Conservation (phyloP, 2,888 invertebrate genomes). For the Oscheius sp. region DNA sequence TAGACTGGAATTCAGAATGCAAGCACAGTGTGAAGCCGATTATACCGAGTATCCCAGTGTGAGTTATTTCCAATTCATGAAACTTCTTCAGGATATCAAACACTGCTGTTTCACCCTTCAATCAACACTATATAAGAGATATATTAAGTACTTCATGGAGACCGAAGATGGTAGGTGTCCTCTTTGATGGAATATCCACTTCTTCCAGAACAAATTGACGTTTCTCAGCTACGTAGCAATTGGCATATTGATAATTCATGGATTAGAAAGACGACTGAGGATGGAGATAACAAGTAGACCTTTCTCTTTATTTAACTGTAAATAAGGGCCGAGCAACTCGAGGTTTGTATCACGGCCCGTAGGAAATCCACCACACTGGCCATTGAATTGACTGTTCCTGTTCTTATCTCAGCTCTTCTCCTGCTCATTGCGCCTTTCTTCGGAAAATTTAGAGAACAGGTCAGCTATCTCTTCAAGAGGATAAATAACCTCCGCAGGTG, state of each 20-base stretch:
- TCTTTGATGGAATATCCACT: neutral
- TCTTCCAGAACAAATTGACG: slow-evolving; percentile 44
- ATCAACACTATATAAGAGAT: slow-evolving; percentile 52
- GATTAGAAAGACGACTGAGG: slow-evolving; percentile 50
- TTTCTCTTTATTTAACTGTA: neutral
- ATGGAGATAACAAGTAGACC: slow-evolving; percentile 50
- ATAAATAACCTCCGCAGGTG: slow-evolving; percentile 35
- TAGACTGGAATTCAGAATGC: slow-evolving; percentile 59
- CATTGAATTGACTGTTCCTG: slow-evolving; percentile 63
- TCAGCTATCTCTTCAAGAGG: neutral
- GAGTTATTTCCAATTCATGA: neutral
- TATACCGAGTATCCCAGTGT: slow-evolving; percentile 63
- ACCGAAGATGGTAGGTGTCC: slow-evolving; percentile 35
- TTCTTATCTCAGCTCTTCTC: slow-evolving; percentile 60
- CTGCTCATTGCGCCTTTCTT: slow-evolving; percentile 63
- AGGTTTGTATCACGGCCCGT: slow-evolving; percentile 57
- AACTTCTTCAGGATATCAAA: slow-evolving; percentile 51
- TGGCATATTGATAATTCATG: slow-evolving; percentile 59
- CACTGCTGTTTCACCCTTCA: slow-evolving; percentile 61
- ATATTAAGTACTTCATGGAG: slow-evolving; percentile 59
- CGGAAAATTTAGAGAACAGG: slow-evolving; percentile 62
- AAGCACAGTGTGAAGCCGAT: slow-evolving; percentile 59
- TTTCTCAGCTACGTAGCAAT: slow-evolving; percentile 48
- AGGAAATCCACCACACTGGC: slow-evolving; percentile 59
- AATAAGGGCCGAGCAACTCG: slow-evolving; percentile 53